Percentiles rank a stretch among this genome's conserved stretches.
Evolutionary conservation across 2,888 invertebrate genomes (phyloP).

Genomic region (Mallateleia sp.): DNA sequence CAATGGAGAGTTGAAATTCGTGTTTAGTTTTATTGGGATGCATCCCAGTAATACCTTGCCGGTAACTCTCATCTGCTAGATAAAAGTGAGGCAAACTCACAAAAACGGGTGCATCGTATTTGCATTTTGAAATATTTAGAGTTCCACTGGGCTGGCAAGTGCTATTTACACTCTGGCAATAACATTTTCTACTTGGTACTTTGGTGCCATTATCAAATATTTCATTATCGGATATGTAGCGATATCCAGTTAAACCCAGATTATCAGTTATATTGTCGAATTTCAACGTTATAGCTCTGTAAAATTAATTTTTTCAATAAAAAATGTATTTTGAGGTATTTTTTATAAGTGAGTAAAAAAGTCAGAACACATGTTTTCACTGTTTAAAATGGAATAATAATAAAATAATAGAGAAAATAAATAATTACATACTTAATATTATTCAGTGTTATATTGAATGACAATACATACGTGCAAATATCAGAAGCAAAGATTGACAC

Average conservation of each 20-base stretch:
- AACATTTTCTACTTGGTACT: slow-evolving; percentile 92
- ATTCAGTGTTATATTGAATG: too few species aligned
- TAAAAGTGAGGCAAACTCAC: slow-evolving; percentile 96
- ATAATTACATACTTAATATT: too few species aligned
- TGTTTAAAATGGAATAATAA: too few species aligned
- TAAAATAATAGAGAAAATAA: too few species aligned
- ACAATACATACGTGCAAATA: slow-evolving; percentile 93
- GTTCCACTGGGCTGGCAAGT: slow-evolving; percentile 90
- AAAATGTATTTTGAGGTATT: neutral
- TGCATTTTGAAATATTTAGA: slow-evolving; percentile 94
- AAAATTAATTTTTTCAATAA: neutral
- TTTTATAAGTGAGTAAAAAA: slow-evolving; percentile 1
- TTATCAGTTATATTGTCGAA: slow-evolving; percentile 87
- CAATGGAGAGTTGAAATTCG: slow-evolving; percentile 92
- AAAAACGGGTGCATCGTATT: slow-evolving; percentile 95
- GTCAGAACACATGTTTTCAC: too few species aligned
- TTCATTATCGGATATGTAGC: slow-evolving; percentile 91
- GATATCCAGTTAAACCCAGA: slow-evolving; percentile 90
- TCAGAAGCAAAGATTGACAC: slow-evolving; percentile 94
- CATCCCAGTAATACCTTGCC: slow-evolving; percentile 92
- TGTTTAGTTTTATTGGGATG: slow-evolving; percentile 92
- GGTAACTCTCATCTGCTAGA: slow-evolving; percentile 93
- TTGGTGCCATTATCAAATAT: slow-evolving; percentile 94
- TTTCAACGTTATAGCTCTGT: slow-evolving; percentile 85
- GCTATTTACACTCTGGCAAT: slow-evolving; percentile 90